phyloP scores from a whole-genome alignment of 2,797 vertebrate species.

The Acipenser ruthenus region DNA sequence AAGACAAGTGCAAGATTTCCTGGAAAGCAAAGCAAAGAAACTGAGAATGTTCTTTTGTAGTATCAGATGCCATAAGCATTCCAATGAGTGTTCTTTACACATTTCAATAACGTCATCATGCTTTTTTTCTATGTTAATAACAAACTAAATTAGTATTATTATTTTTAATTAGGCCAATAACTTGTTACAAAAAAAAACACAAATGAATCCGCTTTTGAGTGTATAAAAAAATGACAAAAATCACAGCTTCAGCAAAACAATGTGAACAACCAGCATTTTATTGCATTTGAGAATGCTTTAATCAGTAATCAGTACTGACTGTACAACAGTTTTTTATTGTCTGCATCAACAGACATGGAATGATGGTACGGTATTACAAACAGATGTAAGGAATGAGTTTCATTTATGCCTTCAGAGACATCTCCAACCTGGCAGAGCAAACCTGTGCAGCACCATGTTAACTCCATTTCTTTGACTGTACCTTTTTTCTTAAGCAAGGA shows the following conservation, averaged over 20 bases:
- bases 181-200: too few species aligned
- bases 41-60: too few species aligned
- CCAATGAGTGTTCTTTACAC: too few species aligned
- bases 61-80: too few species aligned
- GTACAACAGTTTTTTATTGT: constrained; percentile 85
- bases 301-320: constrained; percentile 86
- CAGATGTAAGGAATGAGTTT: constrained; percentile 84
- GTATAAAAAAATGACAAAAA: constrained; percentile 19
- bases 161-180: too few species aligned
- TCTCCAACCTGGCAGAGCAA: constrained; percentile 64
- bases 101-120: too few species aligned
- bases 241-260: constrained; percentile 59
- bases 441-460: constrained; percentile 67
- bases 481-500: constrained; percentile 51
- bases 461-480: constrained; percentile 53
- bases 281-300: constrained; percentile 95
- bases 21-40: too few species aligned
- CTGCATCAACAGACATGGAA: constrained; percentile 84
- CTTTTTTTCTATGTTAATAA: too few species aligned
- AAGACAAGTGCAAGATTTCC: too few species aligned
- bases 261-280: constrained; percentile 96
- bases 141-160: too few species aligned
- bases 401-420: constrained; percentile 65
- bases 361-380: constrained; percentile 76
- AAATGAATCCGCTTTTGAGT: too few species aligned